phyloP scores from a whole-genome alignment of 2,113 vertebrate genomes.

The Prinia subflava region DNA sequence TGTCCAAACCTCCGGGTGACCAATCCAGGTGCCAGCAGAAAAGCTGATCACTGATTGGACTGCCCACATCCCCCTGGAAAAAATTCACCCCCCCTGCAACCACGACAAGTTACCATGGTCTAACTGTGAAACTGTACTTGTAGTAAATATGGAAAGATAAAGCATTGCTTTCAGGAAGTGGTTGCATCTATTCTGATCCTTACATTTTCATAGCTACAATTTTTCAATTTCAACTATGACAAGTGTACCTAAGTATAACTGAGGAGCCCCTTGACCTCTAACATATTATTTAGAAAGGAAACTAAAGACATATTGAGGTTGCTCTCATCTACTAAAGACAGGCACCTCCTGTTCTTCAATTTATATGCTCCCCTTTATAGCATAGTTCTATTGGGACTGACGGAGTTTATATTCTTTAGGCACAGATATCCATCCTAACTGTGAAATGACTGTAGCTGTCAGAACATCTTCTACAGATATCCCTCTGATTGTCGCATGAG shows the following conservation, averaged over 20 bases:
- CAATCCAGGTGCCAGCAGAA: no score
- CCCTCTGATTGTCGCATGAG: neutral
- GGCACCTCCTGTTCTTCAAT: neutral
- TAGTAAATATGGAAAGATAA: neutral
- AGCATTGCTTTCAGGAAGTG: neutral
- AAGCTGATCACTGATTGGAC: no score
- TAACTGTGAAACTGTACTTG: neutral
- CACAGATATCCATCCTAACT: neutral
- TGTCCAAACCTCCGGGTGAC: no score
- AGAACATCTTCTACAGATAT: neutral
- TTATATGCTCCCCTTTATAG: neutral
- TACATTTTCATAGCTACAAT: neutral
- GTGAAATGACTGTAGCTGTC: neutral
- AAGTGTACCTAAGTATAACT: neutral
- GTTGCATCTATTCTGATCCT: neutral
- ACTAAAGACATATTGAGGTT: neutral
- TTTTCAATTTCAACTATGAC: neutral
- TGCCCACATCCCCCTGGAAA: no score
- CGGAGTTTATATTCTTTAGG: neutral
- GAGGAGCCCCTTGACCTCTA: neutral
- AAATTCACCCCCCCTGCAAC: no score
- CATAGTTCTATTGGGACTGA: neutral
- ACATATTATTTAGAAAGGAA: neutral
- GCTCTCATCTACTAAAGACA: neutral
- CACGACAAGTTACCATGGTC: neutral